Base-by-base conservation (phyloP, 2,113 vertebrate genomes). In the Protobothrops flavoviridis region DNA sequence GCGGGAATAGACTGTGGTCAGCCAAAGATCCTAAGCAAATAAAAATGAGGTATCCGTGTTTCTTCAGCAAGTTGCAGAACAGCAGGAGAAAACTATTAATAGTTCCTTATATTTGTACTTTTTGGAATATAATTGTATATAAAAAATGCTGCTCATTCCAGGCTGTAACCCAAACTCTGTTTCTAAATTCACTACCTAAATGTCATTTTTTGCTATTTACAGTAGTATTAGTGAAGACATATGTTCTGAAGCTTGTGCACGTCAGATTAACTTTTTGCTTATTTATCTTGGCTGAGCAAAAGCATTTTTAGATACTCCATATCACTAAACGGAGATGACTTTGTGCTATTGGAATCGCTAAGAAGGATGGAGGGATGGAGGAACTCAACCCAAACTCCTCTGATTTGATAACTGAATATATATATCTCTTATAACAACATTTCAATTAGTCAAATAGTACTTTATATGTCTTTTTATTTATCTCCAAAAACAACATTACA, bases 1-100 rank as follows among this genome's bases (percentile, higher is more conserved):
- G 6, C 56, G 85, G 61, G 91, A 91, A 91, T 90, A 96, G 61
- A 61, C 93, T 12, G 1, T 0, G 3, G 94, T 92, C 91, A 94
- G 48, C 88, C 87, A 2, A 1, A 55, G 74, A 91, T 23, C 50
- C 45, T 87, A 56, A 53, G 74, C 0, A 5, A 85, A 92, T 69
- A 92, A 61, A 92, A 12, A 53, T 52, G 45, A 85, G 53, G 33
- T 23, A 26, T 61, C 64, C 13, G 0, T 56, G 12, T 56, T 69
- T 61, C 48, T 43, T 85, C 39, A 48, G 17, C 48, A 43, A 90
- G 26, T 90, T 69, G 64, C 7, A 29, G 55, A 52, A 45, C n/a
- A 91, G 57, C 12, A 93, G 85, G 21, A 93, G 94, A 93, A 93
- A 93, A 69, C 20, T 89, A 0, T 64, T 17, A 86, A 0, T 74